Percentiles rank a stretch among this genome's conserved stretches.
Evolutionary conservation across 2,113 vertebrate genomes (phyloP).

Genomic region (Glaucidium brasilianum): DNA sequence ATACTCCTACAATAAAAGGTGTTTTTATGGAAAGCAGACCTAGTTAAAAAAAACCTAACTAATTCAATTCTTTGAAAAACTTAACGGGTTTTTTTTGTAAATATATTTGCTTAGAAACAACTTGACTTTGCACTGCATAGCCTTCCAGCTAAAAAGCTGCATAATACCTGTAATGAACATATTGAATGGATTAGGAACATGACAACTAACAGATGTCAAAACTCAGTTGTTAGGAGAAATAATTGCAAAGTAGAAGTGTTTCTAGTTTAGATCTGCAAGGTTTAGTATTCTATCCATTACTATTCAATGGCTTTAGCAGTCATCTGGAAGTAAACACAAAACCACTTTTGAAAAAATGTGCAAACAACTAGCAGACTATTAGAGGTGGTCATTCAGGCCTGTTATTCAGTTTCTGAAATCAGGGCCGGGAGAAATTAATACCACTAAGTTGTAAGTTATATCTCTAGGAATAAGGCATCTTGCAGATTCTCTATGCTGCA

Average conservation of each 20-base stretch:
- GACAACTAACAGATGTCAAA: conserved; percentile 49
- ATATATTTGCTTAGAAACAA: not conserved
- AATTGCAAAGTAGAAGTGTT: conserved; percentile 20
- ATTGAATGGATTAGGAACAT: conserved; percentile 41
- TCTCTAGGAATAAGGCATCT: not conserved
- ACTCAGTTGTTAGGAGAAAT: not conserved
- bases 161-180: not conserved
- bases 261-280: conserved; percentile 24
- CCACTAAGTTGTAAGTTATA: not conserved
- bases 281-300: not conserved
- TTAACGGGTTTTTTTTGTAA: not conserved
- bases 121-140: not conserved
- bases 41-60: not conserved
- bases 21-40: not conserved
- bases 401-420: not conserved
- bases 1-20: not conserved
- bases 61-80: not conserved
- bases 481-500: not conserved
- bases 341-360: not conserved
- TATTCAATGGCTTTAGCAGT: conserved; percentile 33
- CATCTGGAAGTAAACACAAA: conserved; percentile 28
- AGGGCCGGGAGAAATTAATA: not conserved
- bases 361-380: not conserved
- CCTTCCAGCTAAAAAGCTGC: not conserved
- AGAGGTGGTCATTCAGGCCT: not conserved